These are phyloP conservation scores for Anthoptus insignis DNA, from an alignment of 2,888 invertebrate species.

Conservation along the genomic window DNA sequence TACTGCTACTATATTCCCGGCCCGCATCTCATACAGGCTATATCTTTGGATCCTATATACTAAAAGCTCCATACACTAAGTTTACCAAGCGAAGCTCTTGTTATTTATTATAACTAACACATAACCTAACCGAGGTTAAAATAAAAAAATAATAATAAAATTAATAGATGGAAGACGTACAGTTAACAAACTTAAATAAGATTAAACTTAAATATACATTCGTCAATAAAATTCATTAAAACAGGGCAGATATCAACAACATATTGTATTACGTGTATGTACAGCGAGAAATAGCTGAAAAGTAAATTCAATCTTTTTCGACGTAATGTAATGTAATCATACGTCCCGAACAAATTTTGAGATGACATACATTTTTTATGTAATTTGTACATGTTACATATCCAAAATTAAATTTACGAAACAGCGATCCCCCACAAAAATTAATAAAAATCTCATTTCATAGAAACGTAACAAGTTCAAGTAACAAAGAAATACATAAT, in stretches of 20 bases:
- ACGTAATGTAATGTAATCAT: no score
- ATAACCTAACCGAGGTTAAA: conserved; percentile 54
- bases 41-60: conserved; percentile 82
- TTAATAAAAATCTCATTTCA: conserved; percentile 29
- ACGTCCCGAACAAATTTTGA: no score
- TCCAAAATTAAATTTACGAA: neutral
- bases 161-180: conserved; percentile 70
- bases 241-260: neutral
- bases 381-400: neutral
- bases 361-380: neutral
- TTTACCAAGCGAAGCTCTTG: conserved; percentile 73
- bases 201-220: conserved; percentile 24
- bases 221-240: conserved; percentile 25
- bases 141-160: conserved; percentile 58
- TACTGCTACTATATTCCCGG: conserved; percentile 69
- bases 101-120: conserved; percentile 58
- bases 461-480: conserved; percentile 37
- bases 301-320: neutral
- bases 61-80: conserved; percentile 72
- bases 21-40: conserved; percentile 70
- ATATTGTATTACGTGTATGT: conserved; percentile 11
- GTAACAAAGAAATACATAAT: conserved; percentile 56
- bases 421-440: neutral
- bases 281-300: conserved; percentile 6
- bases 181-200: conserved; percentile 51